phyloP scores from a whole-genome alignment of 2,797 vertebrate genomes.

The Fistularia tabacaria region DNA sequence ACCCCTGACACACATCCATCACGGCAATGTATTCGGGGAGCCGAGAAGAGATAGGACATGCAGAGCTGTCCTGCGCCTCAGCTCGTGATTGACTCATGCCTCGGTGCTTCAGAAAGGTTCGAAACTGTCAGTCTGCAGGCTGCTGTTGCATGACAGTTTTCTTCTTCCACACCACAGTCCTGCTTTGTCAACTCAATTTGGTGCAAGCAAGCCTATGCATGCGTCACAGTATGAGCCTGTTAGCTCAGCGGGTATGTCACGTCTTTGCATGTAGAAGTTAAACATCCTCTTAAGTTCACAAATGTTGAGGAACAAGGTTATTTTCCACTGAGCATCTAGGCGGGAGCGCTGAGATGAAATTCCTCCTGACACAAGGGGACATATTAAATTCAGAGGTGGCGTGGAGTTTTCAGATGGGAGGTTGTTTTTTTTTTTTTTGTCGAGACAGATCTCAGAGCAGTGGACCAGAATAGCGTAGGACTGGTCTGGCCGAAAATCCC shows the following conservation, averaged over 20 bases:
- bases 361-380: no score
- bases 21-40: conserved; percentile 42
- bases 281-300: conserved; percentile 1
- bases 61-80: conserved; percentile 34
- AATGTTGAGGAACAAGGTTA: conserved; percentile 19
- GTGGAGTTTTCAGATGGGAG: no score
- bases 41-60: conserved; percentile 36
- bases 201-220: conserved; percentile 11
- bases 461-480: no score
- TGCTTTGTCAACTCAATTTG: conserved; percentile 13
- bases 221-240: conserved; percentile 21
- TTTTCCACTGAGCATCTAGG: conserved; percentile 20
- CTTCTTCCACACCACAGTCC: conserved; percentile 2
- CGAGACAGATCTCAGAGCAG: no score
- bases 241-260: conserved; percentile 33
- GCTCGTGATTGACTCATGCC: conserved; percentile 60
- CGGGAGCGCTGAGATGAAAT: conserved; percentile 2
- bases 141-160: conserved; percentile 23
- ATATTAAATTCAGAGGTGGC: no score
- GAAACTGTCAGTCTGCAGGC: conserved; percentile 20
- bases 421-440: no score
- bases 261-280: conserved; percentile 21
- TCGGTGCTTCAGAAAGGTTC: conserved; percentile 26
- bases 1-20: conserved; percentile 62
- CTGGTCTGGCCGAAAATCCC: no score